phyloP scores from a whole-genome alignment of 2,113 vertebrate species.

The Hippopotamus amphibius region DNA sequence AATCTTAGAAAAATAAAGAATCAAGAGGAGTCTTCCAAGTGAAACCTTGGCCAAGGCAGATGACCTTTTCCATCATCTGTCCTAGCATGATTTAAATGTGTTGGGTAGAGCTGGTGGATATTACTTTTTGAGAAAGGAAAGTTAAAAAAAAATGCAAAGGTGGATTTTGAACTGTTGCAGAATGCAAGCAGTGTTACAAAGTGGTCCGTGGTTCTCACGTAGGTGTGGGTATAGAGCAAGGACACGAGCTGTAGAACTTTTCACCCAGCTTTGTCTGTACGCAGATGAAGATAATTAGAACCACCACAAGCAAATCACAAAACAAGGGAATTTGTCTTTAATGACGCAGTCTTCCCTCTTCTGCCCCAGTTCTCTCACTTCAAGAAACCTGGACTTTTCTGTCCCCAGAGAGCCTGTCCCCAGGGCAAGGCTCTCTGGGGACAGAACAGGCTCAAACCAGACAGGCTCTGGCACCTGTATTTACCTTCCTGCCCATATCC shows the following conservation, averaged over 20 bases:
- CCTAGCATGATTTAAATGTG: not conserved
- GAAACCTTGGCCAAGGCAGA: not conserved
- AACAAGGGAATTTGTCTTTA: not conserved
- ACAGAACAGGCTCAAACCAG: not conserved
- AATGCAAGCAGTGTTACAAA: accelerated
- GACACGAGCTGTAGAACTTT: not conserved
- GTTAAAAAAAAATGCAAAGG: not conserved
- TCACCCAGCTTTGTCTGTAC: not conserved
- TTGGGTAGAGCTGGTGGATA: not conserved
- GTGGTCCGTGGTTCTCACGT: not conserved
- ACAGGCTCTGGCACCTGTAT: not conserved
- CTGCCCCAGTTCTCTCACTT: not conserved
- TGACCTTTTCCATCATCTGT: not conserved
- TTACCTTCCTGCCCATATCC: not conserved
- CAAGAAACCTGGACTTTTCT: not conserved
- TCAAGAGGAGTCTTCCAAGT: not conserved
- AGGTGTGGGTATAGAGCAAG: not conserved
- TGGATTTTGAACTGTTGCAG: not conserved
- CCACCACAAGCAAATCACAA: not conserved
- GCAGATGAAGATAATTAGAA: not conserved
- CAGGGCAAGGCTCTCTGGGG: no score
- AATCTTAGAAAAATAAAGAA: not conserved
- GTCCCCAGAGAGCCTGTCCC: not conserved
- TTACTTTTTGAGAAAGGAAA: not conserved
- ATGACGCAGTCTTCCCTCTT: not conserved